Conservation (phyloP, 1,140 invertebrate genomes). For the Ectropis grisescens region DNA sequence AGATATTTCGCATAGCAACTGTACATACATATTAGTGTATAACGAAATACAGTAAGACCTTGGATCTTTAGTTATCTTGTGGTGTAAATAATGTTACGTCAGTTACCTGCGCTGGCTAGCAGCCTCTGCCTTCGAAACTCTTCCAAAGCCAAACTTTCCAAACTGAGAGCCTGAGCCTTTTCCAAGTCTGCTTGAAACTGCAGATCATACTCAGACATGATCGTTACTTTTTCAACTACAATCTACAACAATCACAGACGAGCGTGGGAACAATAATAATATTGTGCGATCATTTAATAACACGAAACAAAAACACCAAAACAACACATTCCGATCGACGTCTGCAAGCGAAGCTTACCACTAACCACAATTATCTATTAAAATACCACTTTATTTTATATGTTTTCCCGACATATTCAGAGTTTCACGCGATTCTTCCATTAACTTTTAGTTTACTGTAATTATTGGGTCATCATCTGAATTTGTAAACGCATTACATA, state of each 20-base stretch:
- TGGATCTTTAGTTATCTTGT: constrained; percentile 27
- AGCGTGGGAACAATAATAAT: constrained; percentile 40
- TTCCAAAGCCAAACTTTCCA: constrained; percentile 87
- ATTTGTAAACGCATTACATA: too few species aligned
- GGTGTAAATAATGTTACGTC: constrained; percentile 51
- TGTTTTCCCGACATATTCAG: too few species aligned
- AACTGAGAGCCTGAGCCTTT: constrained; percentile 85
- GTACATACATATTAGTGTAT: too few species aligned
- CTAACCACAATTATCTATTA: too few species aligned
- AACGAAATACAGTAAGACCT: too few species aligned
- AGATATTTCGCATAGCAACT: too few species aligned
- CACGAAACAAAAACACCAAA: neutral
- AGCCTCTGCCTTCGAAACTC: constrained; percentile 79
- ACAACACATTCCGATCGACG: too few species aligned
- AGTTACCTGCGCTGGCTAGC: constrained; percentile 50
- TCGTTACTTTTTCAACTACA: constrained; percentile 24
- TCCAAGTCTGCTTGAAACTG: constrained; percentile 89
- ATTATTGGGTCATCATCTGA: too few species aligned
- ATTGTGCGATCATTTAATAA: constrained; percentile 27
- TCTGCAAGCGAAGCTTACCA: too few species aligned
- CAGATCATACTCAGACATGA: constrained; percentile 80
- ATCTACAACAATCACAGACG: constrained; percentile 36
- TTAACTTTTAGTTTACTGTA: too few species aligned
- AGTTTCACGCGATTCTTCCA: too few species aligned
- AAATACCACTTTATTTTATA: too few species aligned